phyloP scores from a whole-genome alignment of 2,113 vertebrate species.

The Polypterus senegalus region DNA sequence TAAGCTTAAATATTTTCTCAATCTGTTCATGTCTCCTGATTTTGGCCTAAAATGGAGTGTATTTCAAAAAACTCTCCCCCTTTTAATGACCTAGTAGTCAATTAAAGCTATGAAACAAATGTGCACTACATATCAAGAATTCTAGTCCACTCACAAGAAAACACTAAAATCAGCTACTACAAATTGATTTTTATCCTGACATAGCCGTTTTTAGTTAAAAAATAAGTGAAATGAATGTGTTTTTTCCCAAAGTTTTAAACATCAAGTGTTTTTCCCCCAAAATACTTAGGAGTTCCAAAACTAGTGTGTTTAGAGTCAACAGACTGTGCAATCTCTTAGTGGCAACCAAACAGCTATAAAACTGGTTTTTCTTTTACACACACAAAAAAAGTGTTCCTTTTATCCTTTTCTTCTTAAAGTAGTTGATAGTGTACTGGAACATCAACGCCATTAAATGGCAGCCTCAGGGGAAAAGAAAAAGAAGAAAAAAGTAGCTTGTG shows the following conservation, averaged over 20 bases:
- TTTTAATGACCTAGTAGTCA: slow-evolving; percentile 60
- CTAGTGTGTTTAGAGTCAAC: slow-evolving; percentile 97
- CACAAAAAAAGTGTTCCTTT: slow-evolving; percentile 50
- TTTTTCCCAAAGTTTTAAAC: slow-evolving; percentile 64
- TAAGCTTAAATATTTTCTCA: slow-evolving; percentile 57
- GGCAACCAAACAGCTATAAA: slow-evolving; percentile 96
- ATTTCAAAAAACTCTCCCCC: slow-evolving; percentile 62
- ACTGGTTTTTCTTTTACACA: slow-evolving; percentile 46
- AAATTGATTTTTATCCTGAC: slow-evolving; percentile 68
- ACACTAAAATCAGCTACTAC: slow-evolving; percentile 75
- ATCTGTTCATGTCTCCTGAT: slow-evolving; percentile 68
- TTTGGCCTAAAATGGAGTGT: slow-evolving; percentile 85
- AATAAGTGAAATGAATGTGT: slow-evolving; percentile 77
- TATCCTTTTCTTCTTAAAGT: slow-evolving; percentile 69
- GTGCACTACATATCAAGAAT: slow-evolving; percentile 71
- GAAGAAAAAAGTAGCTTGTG: background rate
- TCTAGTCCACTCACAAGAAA: slow-evolving; percentile 72
- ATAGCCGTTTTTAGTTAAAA: slow-evolving; percentile 76
- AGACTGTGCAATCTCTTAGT: slow-evolving; percentile 99
- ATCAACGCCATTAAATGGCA: slow-evolving; percentile 82
- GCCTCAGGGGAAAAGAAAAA: slow-evolving; percentile 47
- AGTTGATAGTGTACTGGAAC: slow-evolving; percentile 80
- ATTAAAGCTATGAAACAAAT: slow-evolving; percentile 87
- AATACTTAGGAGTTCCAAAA: slow-evolving; percentile 77
- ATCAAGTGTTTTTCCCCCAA: slow-evolving; percentile 52